Conservation (phyloP, 2,888 invertebrate genomes). For the Halocaridina rubra region DNA sequence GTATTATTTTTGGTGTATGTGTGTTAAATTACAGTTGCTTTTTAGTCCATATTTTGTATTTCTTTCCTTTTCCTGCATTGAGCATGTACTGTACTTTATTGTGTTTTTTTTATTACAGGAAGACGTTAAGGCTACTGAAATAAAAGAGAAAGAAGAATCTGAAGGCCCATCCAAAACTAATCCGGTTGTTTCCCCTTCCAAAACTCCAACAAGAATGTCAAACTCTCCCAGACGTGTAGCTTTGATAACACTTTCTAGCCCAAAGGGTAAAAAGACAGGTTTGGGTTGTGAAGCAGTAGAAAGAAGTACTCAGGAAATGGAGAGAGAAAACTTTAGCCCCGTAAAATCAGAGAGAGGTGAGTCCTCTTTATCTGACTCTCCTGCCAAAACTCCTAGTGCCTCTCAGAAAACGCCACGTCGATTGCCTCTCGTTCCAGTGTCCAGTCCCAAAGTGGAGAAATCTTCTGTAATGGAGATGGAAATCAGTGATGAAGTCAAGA, state of each 20-base stretch:
- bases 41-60: no score
- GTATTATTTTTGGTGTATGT: no score
- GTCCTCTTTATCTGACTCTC: neutral
- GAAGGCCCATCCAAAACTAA: neutral
- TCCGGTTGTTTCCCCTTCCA: neutral
- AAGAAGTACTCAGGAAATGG: neutral
- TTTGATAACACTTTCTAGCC: neutral
- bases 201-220: neutral
- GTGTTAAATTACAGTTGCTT: no score
- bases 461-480: neutral
- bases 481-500: neutral
- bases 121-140: slow-evolving; percentile 6
- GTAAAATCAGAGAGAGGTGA: neutral
- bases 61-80: no score
- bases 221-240: neutral
- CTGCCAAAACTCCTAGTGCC: neutral
- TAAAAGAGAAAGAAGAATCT: neutral
- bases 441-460: neutral
- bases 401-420: neutral
- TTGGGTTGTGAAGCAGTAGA: neutral
- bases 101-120: neutral
- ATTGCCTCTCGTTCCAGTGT: neutral
- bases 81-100: no score
- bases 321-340: neutral
- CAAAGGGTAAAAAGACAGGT: neutral